Evolutionary conservation across 2,888 invertebrate genomes (phyloP).

Genomic region (Microplitis deprimator): DNA sequence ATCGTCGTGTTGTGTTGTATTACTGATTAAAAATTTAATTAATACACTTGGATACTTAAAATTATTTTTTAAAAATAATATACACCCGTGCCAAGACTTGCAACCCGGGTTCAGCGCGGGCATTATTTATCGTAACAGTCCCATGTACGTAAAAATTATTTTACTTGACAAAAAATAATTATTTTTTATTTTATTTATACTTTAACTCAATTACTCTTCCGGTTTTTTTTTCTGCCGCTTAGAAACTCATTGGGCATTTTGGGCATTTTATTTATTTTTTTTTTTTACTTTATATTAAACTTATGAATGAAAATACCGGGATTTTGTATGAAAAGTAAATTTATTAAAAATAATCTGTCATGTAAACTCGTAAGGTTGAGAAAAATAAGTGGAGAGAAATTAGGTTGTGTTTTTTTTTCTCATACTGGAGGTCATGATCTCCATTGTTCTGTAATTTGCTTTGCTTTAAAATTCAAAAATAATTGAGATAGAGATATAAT

Average conservation of each 20-base stretch:
- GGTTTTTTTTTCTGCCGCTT: background rate
- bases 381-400: background rate
- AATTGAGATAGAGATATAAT: background rate
- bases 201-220: background rate
- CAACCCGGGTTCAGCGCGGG: conserved; percentile 14
- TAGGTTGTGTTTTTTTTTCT: background rate
- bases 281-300: background rate
- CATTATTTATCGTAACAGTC: conserved; percentile 22
- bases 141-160: conserved; percentile 12
- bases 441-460: background rate
- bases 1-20: background rate
- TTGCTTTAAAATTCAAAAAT: no score
- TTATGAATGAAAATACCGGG: background rate
- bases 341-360: background rate
- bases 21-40: background rate
- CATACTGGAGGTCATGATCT: background rate
- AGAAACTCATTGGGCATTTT: background rate
- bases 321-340: background rate
- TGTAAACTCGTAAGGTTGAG: background rate
- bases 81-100: conserved; percentile 8
- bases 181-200: background rate
- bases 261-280: background rate
- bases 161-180: background rate
- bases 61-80: background rate
- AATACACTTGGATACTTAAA: background rate